These are phyloP conservation scores for Barnardius zonarius DNA, from an alignment of 2,113 vertebrate genomes.

Conservation along the genomic window DNA sequence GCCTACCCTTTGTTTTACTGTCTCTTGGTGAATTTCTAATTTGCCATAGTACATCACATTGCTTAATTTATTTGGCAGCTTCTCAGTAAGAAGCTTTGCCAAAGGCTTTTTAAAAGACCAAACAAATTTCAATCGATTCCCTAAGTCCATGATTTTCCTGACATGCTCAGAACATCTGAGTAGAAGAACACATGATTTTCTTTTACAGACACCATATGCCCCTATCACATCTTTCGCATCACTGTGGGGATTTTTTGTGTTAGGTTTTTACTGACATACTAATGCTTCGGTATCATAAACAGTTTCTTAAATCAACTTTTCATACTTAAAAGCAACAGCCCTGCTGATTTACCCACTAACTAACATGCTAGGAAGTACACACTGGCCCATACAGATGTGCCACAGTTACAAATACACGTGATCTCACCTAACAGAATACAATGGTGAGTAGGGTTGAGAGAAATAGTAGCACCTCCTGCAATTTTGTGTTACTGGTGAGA, in stretches of 20 bases:
- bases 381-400: background rate
- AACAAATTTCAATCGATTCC: conserved; percentile 39
- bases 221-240: background rate
- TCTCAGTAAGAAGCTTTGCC: conserved; percentile 44
- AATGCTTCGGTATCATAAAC: background rate
- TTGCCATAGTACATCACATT: conserved; percentile 4
- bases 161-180: conserved; percentile 16
- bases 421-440: background rate
- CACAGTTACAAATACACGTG: accelerated
- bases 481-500: background rate
- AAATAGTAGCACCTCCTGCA: background rate
- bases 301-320: background rate
- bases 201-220: conserved; percentile 18
- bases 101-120: conserved; percentile 56
- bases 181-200: background rate
- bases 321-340: background rate
- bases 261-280: background rate
- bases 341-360: background rate
- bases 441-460: background rate
- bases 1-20: conserved; percentile 46
- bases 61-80: conserved; percentile 62
- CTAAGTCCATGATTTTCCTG: conserved; percentile 22
- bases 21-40: conserved; percentile 54
- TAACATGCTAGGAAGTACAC: background rate
- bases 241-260: background rate